These are phyloP conservation scores for Terrapene triunguis DNA, from an alignment of 2,113 vertebrate species.

Conservation along the genomic window DNA sequence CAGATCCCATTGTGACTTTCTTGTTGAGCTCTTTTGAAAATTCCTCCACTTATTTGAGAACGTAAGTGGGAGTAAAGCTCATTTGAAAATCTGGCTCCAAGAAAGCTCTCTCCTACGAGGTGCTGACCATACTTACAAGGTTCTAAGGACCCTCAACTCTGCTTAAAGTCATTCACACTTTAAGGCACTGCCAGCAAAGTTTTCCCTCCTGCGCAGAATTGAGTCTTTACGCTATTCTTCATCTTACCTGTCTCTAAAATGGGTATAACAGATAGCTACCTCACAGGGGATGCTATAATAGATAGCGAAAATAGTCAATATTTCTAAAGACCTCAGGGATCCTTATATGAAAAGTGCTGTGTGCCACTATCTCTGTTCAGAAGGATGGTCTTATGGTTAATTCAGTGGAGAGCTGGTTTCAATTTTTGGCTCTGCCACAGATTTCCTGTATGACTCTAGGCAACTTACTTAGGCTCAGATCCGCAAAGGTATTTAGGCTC, in stretches of 20 bases:
- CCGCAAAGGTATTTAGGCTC: background rate
- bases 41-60: background rate
- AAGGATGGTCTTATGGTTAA: background rate
- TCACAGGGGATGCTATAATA: background rate
- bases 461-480: background rate
- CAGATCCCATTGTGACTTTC: background rate
- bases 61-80: background rate
- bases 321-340: background rate
- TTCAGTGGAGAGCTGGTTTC: background rate
- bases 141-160: background rate
- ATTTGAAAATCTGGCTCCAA: background rate
- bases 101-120: background rate
- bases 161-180: background rate
- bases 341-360: background rate
- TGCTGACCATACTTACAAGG: background rate
- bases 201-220: fast-evolving
- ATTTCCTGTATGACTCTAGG: background rate
- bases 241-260: background rate
- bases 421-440: background rate
- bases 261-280: background rate
- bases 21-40: background rate
- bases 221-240: fast-evolving
- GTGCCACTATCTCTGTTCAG: fast-evolving
- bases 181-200: background rate
- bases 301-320: background rate